A percentile compares a stretch with the other conserved stretches of the same genome.
Conservation (phyloP, 2,888 invertebrate genomes). For the Artemia sinica region DNA sequence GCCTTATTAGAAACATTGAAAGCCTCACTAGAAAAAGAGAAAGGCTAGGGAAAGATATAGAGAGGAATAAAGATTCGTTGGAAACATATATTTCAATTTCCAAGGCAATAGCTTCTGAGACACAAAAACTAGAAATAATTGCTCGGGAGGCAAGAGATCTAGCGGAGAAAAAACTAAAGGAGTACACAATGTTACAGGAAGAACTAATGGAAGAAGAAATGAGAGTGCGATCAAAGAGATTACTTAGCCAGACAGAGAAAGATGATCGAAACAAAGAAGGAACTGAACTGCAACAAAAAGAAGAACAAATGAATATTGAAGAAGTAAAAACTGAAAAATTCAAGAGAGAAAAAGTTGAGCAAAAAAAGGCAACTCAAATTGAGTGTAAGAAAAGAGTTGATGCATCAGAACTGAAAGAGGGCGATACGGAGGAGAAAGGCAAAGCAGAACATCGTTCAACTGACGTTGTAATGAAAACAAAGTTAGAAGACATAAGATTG, state of each 20-base stretch:
- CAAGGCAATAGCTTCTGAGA: neutral
- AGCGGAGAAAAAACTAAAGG: constrained; percentile 23
- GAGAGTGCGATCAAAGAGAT: constrained; percentile 15
- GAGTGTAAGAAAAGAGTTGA: constrained; percentile 25
- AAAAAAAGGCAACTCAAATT: constrained; percentile 23
- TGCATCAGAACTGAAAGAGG: constrained; percentile 20
- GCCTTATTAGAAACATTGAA: neutral
- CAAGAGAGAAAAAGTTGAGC: constrained; percentile 23
- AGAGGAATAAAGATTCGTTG: neutral
- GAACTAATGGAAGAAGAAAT: constrained; percentile 23
- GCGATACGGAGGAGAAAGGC: constrained; percentile 18
- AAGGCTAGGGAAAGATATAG: neutral
- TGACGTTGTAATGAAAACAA: constrained; percentile 24
- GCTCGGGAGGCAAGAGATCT: constrained; percentile 24
- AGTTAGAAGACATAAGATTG: constrained; percentile 6
- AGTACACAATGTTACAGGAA: constrained; percentile 21
- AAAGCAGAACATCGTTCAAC: constrained; percentile 25
- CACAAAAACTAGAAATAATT: neutral
- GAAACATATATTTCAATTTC: neutral
- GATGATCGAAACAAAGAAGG: constrained; percentile 21
- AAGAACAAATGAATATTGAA: constrained; percentile 21
- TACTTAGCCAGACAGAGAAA: constrained; percentile 9
- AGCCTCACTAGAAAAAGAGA: neutral
- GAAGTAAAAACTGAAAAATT: constrained; percentile 22
- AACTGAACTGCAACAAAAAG: constrained; percentile 21